phyloP scores from a whole-genome alignment of 2,113 vertebrate genomes.

The Stegastes partitus region DNA sequence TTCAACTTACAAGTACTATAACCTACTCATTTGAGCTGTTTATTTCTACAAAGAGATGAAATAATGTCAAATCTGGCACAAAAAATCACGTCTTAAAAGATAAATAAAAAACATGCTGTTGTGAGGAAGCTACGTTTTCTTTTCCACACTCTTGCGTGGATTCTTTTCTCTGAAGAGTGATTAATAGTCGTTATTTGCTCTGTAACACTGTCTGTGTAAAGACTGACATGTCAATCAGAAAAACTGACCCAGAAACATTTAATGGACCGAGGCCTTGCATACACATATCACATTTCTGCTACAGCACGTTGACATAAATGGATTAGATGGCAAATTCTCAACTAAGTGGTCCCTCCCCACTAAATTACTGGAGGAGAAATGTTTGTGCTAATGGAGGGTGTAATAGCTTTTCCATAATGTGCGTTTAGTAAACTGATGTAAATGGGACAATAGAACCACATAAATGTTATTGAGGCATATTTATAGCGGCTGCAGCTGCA shows the following conservation, averaged over 20 bases:
- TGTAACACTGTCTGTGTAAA: background rate
- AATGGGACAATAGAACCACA: constrained; percentile 41
- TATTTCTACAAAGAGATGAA: background rate
- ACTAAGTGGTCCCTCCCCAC: constrained; percentile 42
- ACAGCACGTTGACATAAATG: constrained; percentile 20
- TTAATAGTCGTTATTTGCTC: constrained; percentile 7
- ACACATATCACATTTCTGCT: background rate
- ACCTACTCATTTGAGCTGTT: background rate
- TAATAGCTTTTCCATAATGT: constrained; percentile 65
- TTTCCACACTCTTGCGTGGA: background rate
- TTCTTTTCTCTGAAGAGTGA: background rate
- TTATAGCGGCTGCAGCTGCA: constrained; percentile 29
- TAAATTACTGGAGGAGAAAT: constrained; percentile 54
- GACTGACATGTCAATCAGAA: background rate
- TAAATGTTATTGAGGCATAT: constrained; percentile 46
- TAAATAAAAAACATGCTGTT: background rate
- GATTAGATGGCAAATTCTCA: constrained; percentile 35
- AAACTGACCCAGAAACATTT: background rate
- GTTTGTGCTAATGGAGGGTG: constrained; percentile 61
- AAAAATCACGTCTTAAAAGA: background rate
- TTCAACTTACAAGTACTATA: background rate
- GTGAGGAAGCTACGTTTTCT: background rate
- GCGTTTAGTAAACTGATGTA: constrained; percentile 56
- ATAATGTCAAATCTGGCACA: background rate
- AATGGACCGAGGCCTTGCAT: constrained; percentile 14